Evolutionary conservation across 2,888 invertebrate genomes (phyloP), one percentile per base, ranked within the genome.

Genomic region (Drosophila vallismaia): DNA sequence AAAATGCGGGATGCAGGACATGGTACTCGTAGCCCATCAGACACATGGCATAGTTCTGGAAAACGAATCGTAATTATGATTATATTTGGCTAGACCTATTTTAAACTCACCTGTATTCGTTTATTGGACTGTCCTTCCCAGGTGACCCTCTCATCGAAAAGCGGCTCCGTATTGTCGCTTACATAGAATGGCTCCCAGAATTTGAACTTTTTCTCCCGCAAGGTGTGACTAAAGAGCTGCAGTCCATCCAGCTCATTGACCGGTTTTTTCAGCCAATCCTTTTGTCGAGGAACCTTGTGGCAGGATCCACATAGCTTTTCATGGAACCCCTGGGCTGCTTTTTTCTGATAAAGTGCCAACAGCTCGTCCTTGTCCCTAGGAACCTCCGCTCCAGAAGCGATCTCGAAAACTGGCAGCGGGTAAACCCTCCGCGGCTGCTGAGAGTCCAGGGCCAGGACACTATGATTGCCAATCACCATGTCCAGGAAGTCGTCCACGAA

Each of bases 151-250:
- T 97, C 97, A 79, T 98, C 97, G 90, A 97, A 98, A 58, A 95
- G 92, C 0, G 97, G 97, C 72, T 97, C 97, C n/a, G 93, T 92
- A 89, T 97, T 96, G 0, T 97, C 97, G 24, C 97, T 97, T 55
- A 98, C 96, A 89, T 95, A 98, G 86, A 98, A 97, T 1, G 98
- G 98, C 90, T 98, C 97, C 97, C 97, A 98, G 86, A 95, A 94
- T 9, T 94, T 92, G 88, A 93, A 95, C 75, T 93, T 93, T 1
- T 94, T 94, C 49, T 93, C 94, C 26, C 97, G 92, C 86, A 96
- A 95, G 0, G 95, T 95, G 10, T 95, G 94, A 89, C 96, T 94
- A 90, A 97, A 97, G 4, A 90, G 31, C 0, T 76, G 28, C 2
- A 89, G 14, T 0, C 77, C 56, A 12, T 77, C 69, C 0, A 69